Conservation (phyloP, 2,113 vertebrate species). For the Emydocephalus ijimae region DNA sequence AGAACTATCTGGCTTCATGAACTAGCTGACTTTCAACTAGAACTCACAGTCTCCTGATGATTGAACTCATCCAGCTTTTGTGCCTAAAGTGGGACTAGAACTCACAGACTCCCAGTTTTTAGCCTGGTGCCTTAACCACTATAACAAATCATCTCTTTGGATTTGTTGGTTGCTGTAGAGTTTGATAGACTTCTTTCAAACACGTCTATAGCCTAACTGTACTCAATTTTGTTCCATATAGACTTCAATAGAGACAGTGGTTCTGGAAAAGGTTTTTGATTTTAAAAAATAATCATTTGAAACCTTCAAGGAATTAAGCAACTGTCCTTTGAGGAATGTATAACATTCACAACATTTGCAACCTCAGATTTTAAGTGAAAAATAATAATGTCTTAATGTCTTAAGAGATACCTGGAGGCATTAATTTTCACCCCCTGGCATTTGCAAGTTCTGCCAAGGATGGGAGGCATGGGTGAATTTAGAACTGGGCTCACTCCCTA, state of each 20-base stretch:
- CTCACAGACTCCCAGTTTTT: too few species aligned
- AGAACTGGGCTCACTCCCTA: not conserved
- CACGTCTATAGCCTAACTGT: not conserved
- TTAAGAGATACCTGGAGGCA: too few species aligned
- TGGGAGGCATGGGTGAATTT: too few species aligned
- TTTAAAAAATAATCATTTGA: not conserved
- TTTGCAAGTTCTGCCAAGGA: too few species aligned
- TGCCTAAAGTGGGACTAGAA: too few species aligned
- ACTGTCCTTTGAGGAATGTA: not conserved
- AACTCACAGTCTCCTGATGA: not conserved
- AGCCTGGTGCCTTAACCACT: too few species aligned
- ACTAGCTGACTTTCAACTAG: not conserved
- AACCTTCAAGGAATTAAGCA: not conserved
- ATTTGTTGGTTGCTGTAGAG: not conserved
- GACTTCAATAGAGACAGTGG: not conserved
- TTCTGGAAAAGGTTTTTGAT: not conserved
- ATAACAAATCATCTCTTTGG: not conserved
- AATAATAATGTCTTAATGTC: not conserved
- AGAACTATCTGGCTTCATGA: not conserved
- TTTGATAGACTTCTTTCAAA: not conserved
- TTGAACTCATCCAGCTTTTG: too few species aligned
- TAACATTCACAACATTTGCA: not conserved
- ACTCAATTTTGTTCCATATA: not conserved
- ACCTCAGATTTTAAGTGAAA: not conserved
- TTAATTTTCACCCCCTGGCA: too few species aligned